A percentile compares a stretch with the other conserved stretches of the same genome.
phyloP scores from a whole-genome alignment of 2,113 vertebrate species.

The Pterocles gutturalis region DNA sequence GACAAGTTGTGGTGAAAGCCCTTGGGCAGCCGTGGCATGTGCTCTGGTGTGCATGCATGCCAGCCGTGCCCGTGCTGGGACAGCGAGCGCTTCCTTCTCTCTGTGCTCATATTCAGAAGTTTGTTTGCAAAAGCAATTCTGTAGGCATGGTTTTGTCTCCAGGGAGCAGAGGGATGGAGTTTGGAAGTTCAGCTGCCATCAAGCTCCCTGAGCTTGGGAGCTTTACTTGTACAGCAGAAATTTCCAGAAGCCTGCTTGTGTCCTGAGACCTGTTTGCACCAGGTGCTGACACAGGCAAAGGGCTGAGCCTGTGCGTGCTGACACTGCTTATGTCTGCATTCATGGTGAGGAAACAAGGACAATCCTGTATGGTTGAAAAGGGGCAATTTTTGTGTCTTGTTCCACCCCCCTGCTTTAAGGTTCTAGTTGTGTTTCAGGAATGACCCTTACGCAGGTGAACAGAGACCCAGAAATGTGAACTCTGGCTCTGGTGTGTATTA shows the following conservation, averaged over 20 bases:
- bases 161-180: neutral
- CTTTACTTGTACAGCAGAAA: neutral
- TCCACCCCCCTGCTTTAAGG: neutral
- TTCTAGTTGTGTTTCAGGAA: neutral
- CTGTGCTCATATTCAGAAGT: neutral
- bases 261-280: neutral
- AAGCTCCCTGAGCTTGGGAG: neutral
- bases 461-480: neutral
- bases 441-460: neutral
- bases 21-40: rapidly evolving
- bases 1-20: neutral
- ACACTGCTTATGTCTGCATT: rapidly evolving
- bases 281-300: neutral
- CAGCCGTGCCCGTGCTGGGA: rapidly evolving
- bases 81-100: neutral
- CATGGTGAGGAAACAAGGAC: neutral
- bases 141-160: neutral
- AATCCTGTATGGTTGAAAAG: neutral
- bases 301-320: neutral
- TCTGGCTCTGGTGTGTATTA: neutral
- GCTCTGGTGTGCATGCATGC: rapidly evolving
- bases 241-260: neutral
- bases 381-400: neutral
- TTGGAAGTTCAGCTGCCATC: neutral
- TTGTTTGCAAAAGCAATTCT: neutral